phyloP scores from a whole-genome alignment of 2,113 vertebrate species.

The Axis porcinus region DNA sequence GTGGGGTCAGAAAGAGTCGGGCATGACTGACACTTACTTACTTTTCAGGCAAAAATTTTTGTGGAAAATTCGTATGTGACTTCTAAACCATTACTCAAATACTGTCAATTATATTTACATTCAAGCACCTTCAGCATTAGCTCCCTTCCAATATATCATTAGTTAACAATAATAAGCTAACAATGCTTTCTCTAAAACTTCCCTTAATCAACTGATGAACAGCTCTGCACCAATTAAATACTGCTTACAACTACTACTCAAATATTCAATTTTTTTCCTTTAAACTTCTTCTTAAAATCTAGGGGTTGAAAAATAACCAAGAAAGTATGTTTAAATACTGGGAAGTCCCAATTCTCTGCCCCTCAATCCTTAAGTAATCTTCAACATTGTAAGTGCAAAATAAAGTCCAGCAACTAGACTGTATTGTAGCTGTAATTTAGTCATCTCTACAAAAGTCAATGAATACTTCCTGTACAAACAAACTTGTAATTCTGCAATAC shows the following conservation, averaged over 20 bases:
- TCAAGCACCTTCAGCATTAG: not conserved
- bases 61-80: not conserved
- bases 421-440: not conserved
- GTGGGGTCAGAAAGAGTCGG: rapidly evolving
- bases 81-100: not conserved
- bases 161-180: constrained; percentile 22
- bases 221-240: not conserved
- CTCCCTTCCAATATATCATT: not conserved
- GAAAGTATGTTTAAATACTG: not conserved
- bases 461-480: constrained; percentile 3
- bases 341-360: not conserved
- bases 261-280: not conserved
- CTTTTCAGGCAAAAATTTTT: not conserved
- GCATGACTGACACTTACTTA: not conserved
- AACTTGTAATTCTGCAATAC: not conserved
- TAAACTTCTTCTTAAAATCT: constrained; percentile 27
- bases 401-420: not conserved
- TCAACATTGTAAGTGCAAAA: not conserved
- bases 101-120: not conserved
- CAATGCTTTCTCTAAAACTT: not conserved
- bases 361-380: not conserved
- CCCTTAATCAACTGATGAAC: not conserved
- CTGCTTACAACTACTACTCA: not conserved
- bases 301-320: not conserved
- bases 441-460: constrained; percentile 37